Evolutionary conservation across 2,888 invertebrate genomes (phyloP), one percentile per base, ranked within the genome.

Genomic region (Cremastinae sp.): DNA sequence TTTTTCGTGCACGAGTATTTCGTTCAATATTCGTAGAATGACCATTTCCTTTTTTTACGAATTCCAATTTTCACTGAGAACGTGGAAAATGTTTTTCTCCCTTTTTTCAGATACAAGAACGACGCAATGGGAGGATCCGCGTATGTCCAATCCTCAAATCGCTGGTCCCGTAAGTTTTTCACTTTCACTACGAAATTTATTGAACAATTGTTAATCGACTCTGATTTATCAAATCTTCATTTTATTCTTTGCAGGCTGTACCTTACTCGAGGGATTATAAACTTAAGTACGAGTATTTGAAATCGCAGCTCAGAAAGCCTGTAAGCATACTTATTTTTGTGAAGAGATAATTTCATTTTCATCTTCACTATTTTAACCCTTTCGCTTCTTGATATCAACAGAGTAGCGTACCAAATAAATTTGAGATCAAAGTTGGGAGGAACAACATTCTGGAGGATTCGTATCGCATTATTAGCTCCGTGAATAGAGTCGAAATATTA

Each of bases 81-180:
- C 28, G 28, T 28, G 28, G 28, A 28, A 28, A 28, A 2, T 68
- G 53, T 39, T 35, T 80, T 71, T 55, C 16, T 35, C 9, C 8
- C 79, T 79, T 84, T 69, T 87, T 89, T 72, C 88, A 98, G 98
- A 97, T 91, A 97, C 97, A 0, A 94, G 97, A 88, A 96, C 95
- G 81, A 99, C 99, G 12, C 98, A 99, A 88, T 99, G 99, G 99
- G 99, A 99, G 91, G 99, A 99, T 93, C 99, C 99, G 49, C 93
- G 99, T 80, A 92, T 99, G 89, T 97, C 96, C 68, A 97, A 97
- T 93, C 97, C 97, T 75, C 95, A 96, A 91, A 97, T 99, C 86
- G 98, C 98, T 79, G 99, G 99, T 45, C 98, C 98, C 78, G 93
- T 93, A 90, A 89, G 92, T 90, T 28, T 28, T 28, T 28, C 5